A percentile compares a stretch with the other conserved stretches of the same genome.
Conservation (phyloP, 2,888 invertebrate genomes). For the Eupeodes luniger region DNA sequence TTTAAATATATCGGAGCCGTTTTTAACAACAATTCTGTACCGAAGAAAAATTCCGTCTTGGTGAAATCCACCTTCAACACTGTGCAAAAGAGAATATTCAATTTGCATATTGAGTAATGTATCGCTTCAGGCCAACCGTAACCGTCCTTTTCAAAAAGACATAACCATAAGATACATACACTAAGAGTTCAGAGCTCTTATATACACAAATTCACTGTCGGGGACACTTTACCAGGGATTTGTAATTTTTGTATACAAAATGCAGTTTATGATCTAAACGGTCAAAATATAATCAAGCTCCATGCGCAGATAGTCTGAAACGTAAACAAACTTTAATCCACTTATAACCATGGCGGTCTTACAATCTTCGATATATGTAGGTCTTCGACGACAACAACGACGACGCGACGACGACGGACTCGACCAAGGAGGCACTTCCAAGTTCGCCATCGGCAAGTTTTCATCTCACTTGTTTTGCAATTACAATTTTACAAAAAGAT, state of each 20-base stretch:
- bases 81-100: conserved; percentile 5
- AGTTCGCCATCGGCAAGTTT: conserved; percentile 20
- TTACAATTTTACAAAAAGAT: conserved; percentile 4
- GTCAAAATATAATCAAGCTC: conserved; percentile 18
- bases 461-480: conserved; percentile 45
- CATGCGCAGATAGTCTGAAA: conserved; percentile 20
- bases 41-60: background rate
- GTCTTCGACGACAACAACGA: background rate
- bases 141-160: background rate
- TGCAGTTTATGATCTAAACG: conserved; percentile 53
- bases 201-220: conserved; percentile 47
- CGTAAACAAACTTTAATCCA: conserved; percentile 8
- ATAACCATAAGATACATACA: conserved; percentile 2
- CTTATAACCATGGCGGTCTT: background rate
- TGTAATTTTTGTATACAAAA: conserved; percentile 26
- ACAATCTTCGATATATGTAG: background rate
- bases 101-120: conserved; percentile 26
- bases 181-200: conserved; percentile 11
- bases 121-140: background rate
- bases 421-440: background rate
- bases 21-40: too few relatives aligned
- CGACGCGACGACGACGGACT: too few relatives aligned
- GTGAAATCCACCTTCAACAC: conserved; percentile 10
- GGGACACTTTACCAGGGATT: conserved; percentile 46
- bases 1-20: too few relatives aligned